phyloP scores from a whole-genome alignment of 2,888 invertebrate species.

The Catocala fraxini region DNA sequence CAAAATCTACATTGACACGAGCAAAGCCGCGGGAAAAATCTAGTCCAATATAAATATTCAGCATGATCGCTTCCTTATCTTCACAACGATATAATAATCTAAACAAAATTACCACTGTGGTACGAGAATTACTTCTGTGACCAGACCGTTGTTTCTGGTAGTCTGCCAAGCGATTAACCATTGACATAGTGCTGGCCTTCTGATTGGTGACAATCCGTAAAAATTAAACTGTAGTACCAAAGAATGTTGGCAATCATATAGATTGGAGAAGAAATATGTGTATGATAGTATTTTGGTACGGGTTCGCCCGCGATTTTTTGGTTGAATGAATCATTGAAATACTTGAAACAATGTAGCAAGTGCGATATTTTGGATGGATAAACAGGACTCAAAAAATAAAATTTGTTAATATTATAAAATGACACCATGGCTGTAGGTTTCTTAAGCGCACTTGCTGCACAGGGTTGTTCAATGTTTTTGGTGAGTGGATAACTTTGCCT shows the following conservation, averaged over 20 bases:
- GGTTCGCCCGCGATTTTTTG: neutral
- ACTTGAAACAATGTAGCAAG: no score
- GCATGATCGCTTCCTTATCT: neutral
- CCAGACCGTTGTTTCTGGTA: constrained; percentile 20
- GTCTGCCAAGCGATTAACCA: constrained; percentile 38
- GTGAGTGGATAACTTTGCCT: no score
- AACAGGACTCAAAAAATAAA: no score
- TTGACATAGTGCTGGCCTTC: constrained; percentile 31
- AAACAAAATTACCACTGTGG: neutral
- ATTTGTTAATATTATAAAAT: no score
- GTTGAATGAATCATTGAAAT: neutral
- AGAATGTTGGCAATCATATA: constrained; percentile 14
- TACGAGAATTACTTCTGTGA: constrained; percentile 2
- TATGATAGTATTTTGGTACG: neutral
- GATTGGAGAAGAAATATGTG: neutral
- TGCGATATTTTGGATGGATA: no score
- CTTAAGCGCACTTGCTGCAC: no score
- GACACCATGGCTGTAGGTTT: no score
- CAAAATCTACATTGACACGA: no score
- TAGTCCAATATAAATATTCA: neutral
- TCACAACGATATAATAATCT: neutral
- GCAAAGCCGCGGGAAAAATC: no score
- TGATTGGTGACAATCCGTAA: constrained; percentile 23
- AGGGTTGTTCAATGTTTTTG: no score
- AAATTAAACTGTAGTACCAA: constrained; percentile 20